phyloP scores from a whole-genome alignment of 2,888 invertebrate species.

The Amblyjoppa fuscipennis region DNA sequence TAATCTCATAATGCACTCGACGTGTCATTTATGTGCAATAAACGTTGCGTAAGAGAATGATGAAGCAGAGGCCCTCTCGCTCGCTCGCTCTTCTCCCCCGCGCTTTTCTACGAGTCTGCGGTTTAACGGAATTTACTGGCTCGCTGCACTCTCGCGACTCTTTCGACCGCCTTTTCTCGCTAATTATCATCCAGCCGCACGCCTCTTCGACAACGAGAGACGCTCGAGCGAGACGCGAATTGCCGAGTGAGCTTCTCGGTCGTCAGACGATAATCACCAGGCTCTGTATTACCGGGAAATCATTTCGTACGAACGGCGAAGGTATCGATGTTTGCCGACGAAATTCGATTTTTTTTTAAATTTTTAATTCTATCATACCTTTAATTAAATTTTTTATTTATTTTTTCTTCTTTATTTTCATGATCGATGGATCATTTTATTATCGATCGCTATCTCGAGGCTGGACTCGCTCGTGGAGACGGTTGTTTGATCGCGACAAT shows the following conservation, averaged over 20 bases:
- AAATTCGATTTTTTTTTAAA: neutral
- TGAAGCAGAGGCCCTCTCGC: neutral
- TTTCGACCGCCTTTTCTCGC: slow-evolving; percentile 33
- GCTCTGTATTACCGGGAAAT: slow-evolving; percentile 34
- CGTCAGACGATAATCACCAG: slow-evolving; percentile 17
- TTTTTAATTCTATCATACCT: too few relatives aligned
- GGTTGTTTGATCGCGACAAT: slow-evolving; percentile 33
- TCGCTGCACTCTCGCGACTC: slow-evolving; percentile 18
- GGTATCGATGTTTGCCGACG: slow-evolving; percentile 14
- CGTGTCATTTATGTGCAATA: slow-evolving; percentile 44
- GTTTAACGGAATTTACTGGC: slow-evolving; percentile 10
- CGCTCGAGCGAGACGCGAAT: neutral
- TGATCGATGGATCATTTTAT: slow-evolving; percentile 9
- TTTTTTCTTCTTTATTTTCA: neutral
- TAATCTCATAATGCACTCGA: slow-evolving; percentile 42
- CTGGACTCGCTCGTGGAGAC: neutral
- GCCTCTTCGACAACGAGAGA: neutral
- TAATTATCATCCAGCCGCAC: slow-evolving; percentile 46
- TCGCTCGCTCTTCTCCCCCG: neutral
- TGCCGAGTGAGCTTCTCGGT: neutral
- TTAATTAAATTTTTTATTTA: neutral
- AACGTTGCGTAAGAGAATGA: slow-evolving; percentile 45
- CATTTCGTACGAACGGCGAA: slow-evolving; percentile 9
- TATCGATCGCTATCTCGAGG: slow-evolving; percentile 26
- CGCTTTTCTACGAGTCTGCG: slow-evolving; percentile 25